phyloP scores from a whole-genome alignment of 2,797 vertebrate genomes.

The Synanceia verrucosa region DNA sequence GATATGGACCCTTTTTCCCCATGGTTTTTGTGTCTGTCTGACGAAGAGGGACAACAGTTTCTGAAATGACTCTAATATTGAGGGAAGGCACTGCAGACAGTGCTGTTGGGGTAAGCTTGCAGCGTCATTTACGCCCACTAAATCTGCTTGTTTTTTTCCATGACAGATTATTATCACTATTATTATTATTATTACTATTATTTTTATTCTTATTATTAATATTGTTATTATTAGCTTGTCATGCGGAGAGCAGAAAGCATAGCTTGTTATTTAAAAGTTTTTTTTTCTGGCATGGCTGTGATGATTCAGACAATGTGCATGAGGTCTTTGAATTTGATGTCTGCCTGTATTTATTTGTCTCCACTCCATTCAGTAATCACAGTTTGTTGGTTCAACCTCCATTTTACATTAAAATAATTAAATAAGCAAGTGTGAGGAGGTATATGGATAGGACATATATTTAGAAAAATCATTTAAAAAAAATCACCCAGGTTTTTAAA shows the following conservation, averaged over 20 bases:
- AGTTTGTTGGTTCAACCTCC: neutral
- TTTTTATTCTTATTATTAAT: neutral
- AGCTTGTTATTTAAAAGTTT: no score
- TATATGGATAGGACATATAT: neutral
- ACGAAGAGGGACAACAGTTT: neutral
- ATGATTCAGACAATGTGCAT: no score
- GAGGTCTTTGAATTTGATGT: no score
- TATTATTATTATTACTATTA: neutral
- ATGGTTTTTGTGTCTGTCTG: neutral
- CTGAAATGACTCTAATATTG: neutral
- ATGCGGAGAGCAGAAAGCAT: no score
- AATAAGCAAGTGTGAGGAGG: neutral
- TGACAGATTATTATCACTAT: neutral
- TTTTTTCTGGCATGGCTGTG: no score
- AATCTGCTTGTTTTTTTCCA: neutral
- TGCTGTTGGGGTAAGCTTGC: neutral
- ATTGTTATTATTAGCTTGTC: neutral
- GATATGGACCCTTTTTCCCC: neutral
- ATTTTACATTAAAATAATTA: neutral
- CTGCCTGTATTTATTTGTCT: neutral
- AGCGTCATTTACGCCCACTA: neutral
- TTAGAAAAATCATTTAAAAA: neutral
- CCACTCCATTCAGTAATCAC: neutral
- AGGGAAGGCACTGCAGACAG: neutral
- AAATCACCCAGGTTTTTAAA: neutral